Evolutionary conservation across 2,797 vertebrate genomes (phyloP), one percentile per base, ranked within the genome.

Genomic region (Jordanella pulchra): DNA sequence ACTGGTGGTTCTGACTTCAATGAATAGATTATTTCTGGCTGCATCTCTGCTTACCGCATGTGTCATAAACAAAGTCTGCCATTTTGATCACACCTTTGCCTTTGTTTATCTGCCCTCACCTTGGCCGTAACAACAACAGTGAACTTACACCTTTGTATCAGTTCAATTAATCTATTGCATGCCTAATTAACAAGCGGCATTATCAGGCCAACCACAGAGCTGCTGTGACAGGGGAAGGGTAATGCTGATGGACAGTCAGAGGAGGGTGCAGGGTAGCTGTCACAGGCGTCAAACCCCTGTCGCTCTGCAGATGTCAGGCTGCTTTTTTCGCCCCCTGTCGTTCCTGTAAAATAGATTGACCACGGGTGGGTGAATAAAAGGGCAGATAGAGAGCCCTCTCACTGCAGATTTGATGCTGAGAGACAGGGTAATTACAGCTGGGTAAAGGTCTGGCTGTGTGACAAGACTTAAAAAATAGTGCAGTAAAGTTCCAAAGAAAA

Each of bases 131-230:
- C 89, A 85, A 70, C 70, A 72, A 76, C 7, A 70, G 83, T 82
- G 77, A 86, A 78, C 74, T 73, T 69, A 21, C 86, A 83, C 80
- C 79, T 73, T 73, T 53, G 28, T 88, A 93, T 93, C 92, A 74
- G 77, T 83, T 84, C 86, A 92, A 91, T 92, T 91, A 86, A 93
- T 93, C 92, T 93, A 21, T 83, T 71, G 89, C 87, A 89, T 92
- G 86, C 72, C 83, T 93, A 93, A 94, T 93, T 91, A 93, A 91
- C 86, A 87, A 82, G 70, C 70, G 50, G 74, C 79, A 82, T 88
- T 92, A 91, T 90, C 91, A 73, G 65, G 72, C 47, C 32, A 56
- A 72, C 66, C 74, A 66, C 65, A 42, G 78, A 81, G 78, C 76
- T 30, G 71, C 3, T 66, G 76, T 71, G 86, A 84, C 73, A 72